A percentile compares a stretch with the other conserved stretches of the same genome.
phyloP scores from a whole-genome alignment of 2,113 vertebrate genomes.

The Oncorhynchus clarkii region DNA sequence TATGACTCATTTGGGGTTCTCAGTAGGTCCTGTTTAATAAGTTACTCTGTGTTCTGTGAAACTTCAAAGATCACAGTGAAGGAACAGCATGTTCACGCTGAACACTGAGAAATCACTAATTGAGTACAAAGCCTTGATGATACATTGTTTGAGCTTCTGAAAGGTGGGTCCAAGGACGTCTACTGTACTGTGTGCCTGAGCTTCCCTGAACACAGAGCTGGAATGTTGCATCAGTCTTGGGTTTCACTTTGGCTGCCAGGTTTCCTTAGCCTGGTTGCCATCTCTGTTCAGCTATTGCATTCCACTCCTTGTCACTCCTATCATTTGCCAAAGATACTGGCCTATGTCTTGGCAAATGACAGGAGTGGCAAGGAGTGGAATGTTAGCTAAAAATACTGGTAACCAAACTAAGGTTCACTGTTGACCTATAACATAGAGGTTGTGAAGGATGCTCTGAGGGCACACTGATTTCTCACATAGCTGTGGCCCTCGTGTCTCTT shows the following conservation, averaged over 20 bases:
- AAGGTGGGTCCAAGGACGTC: slow-evolving; percentile 52
- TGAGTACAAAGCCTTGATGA: slow-evolving; percentile 36
- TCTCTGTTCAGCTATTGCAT: too few relatives aligned
- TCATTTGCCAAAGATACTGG: too few relatives aligned
- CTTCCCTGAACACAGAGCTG: slow-evolving; percentile 34
- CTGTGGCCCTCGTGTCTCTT: background rate
- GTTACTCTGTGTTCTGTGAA: slow-evolving; percentile 61
- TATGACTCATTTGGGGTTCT: slow-evolving; percentile 68
- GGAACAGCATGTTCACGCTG: slow-evolving; percentile 34
- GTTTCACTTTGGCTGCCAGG: slow-evolving; percentile 47
- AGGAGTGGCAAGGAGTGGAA: too few relatives aligned
- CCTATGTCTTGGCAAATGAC: too few relatives aligned
- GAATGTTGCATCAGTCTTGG: slow-evolving; percentile 46
- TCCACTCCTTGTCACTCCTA: too few relatives aligned
- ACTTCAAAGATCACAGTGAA: slow-evolving; percentile 52
- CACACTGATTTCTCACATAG: background rate
- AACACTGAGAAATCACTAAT: slow-evolving; percentile 62
- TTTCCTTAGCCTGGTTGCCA: background rate
- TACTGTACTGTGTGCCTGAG: background rate
- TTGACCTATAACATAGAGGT: slow-evolving; percentile 21
- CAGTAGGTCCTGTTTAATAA: slow-evolving; percentile 65
- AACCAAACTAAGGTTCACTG: background rate
- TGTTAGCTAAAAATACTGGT: too few relatives aligned
- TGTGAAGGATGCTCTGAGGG: slow-evolving; percentile 8
- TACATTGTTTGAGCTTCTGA: slow-evolving; percentile 37